These are phyloP conservation scores for Gonatopus flavifemur DNA, from an alignment of 1,140 invertebrate genomes.

Conservation along the genomic window DNA sequence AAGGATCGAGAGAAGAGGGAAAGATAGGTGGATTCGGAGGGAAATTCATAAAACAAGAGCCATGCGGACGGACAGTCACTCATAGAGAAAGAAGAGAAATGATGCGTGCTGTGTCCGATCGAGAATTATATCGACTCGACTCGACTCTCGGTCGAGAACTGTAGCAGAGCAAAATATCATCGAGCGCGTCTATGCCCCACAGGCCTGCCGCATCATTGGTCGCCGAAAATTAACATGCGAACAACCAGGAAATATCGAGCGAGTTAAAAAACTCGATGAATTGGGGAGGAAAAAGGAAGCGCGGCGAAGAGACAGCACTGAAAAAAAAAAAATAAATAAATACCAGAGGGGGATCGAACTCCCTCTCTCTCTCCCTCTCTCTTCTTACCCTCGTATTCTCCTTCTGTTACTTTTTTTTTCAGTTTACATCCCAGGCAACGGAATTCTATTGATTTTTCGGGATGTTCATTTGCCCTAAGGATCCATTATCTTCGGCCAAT, in stretches of 20 bases:
- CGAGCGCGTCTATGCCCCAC: slow-evolving; percentile 47
- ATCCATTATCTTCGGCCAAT: no score
- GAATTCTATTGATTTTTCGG: neutral
- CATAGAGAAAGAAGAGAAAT: slow-evolving; percentile 10
- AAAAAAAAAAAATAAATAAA: slow-evolving; percentile 14
- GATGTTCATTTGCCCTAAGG: no score
- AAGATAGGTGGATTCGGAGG: no score
- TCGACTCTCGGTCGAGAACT: slow-evolving; percentile 23
- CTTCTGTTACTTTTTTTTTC: neutral
- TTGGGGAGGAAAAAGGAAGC: slow-evolving; percentile 8
- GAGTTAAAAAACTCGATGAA: slow-evolving; percentile 44
- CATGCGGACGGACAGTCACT: no score
- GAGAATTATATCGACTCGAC: slow-evolving; percentile 39
- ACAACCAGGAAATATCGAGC: slow-evolving; percentile 46
- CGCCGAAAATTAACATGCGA: slow-evolving; percentile 55
- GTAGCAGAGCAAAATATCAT: slow-evolving; percentile 50
- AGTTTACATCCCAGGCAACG: neutral
- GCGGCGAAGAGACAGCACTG: slow-evolving; percentile 4
- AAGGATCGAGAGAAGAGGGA: no score
- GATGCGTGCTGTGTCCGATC: slow-evolving; percentile 34
- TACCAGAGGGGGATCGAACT: no score
- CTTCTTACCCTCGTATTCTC: neutral
- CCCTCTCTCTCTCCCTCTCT: neutral
- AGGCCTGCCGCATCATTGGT: slow-evolving; percentile 42
- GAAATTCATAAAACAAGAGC: no score